phyloP scores from a whole-genome alignment of 2,888 invertebrate species.

The Stenichneumon culpator region DNA sequence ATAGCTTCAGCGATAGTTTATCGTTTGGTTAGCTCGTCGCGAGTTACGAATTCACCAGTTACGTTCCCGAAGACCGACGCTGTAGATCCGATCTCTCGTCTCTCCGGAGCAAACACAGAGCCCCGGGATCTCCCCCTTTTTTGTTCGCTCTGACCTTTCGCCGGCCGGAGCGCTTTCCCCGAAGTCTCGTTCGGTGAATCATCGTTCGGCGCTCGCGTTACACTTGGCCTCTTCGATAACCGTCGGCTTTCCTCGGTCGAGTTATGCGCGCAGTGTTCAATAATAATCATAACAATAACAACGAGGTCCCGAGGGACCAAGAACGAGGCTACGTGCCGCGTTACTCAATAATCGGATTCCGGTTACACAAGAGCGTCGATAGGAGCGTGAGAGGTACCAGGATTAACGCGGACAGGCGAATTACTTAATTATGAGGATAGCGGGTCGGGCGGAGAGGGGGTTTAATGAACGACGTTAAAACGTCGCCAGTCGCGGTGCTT shows the following conservation, averaged over 20 bases:
- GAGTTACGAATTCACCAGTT: conserved; percentile 55
- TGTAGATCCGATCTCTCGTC: conserved; percentile 54
- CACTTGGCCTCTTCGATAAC: neutral
- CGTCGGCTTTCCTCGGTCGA: neutral
- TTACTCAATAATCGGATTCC: conserved; percentile 61
- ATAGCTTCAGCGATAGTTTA: conserved; percentile 24
- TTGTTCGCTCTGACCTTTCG: conserved; percentile 1
- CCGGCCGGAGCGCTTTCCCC: conserved; percentile 27
- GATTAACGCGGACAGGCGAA: conserved; percentile 50
- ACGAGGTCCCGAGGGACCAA: neutral
- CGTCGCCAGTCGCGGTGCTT: conserved; percentile 6
- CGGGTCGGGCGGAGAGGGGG: conserved; percentile 24
- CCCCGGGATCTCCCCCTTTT: neutral
- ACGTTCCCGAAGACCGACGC: conserved; percentile 42
- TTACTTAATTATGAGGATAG: conserved; percentile 63
- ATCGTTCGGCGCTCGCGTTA: conserved; percentile 15
- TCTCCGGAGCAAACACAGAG: neutral
- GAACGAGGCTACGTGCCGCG: conserved; percentile 20
- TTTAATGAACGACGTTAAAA: conserved; percentile 63
- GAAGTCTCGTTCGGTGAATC: conserved; percentile 48
- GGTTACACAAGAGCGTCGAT: conserved; percentile 30
- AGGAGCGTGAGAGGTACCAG: neutral
- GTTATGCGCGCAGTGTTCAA: neutral
- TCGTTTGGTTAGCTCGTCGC: conserved; percentile 24
- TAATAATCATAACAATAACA: neutral